Conservation (phyloP, 2,888 invertebrate genomes). For the Sinopyrophorus schimmeli region DNA sequence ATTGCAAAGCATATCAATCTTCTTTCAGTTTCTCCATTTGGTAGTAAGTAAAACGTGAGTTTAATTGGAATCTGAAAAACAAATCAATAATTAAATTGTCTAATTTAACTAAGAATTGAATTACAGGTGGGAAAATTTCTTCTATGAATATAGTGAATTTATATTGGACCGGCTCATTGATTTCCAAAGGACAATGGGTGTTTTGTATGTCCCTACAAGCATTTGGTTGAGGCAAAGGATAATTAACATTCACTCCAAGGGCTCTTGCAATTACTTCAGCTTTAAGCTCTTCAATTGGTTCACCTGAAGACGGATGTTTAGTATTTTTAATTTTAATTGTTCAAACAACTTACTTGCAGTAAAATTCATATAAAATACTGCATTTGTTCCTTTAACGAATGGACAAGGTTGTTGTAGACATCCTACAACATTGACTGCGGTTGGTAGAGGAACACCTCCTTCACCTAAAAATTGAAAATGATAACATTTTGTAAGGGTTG, state of each 20-base stretch:
- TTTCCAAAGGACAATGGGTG: conserved; percentile 37
- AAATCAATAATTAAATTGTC: too few relatives aligned
- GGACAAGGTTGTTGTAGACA: conserved; percentile 33
- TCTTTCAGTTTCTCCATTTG: too few relatives aligned
- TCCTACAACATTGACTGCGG: conserved; percentile 22
- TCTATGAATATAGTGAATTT: conserved; percentile 14
- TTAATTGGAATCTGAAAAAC: too few relatives aligned
- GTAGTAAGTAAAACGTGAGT: too few relatives aligned
- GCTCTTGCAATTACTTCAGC: conserved; percentile 10
- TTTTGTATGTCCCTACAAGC: conserved; percentile 34
- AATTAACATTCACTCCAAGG: background rate
- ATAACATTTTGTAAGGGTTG: too few relatives aligned
- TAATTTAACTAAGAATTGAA: too few relatives aligned
- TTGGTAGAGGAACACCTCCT: conserved; percentile 25
- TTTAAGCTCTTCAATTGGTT: conserved; percentile 10
- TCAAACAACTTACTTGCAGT: conserved; percentile 17
- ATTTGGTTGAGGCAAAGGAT: conserved; percentile 21
- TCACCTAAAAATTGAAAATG: conserved; percentile 32
- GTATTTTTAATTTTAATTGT: too few relatives aligned
- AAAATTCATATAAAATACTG: conserved; percentile 31
- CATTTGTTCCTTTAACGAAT: conserved; percentile 18
- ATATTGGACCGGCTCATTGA: conserved; percentile 31
- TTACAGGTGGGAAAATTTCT: conserved; percentile 1
- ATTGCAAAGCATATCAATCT: too few relatives aligned
- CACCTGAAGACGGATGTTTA: too few relatives aligned